Percentiles rank a stretch among this genome's conserved stretches.
phyloP scores from a whole-genome alignment of 2,888 invertebrate genomes.

The Pristionchus maxplancki region DNA sequence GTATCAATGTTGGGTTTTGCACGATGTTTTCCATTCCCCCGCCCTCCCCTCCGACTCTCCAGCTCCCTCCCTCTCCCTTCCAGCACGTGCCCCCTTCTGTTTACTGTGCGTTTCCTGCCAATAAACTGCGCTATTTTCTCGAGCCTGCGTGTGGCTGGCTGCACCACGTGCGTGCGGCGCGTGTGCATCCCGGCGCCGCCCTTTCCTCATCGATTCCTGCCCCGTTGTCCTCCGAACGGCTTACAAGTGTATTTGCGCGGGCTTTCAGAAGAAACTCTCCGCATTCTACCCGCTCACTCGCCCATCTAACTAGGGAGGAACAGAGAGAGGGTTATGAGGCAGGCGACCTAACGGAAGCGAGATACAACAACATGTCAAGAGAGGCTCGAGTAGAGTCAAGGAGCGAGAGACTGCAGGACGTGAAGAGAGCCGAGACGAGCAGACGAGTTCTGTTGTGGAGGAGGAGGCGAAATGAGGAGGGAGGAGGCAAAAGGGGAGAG shows the following conservation, averaged over 20 bases:
- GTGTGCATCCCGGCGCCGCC: neutral
- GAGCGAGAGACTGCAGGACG: neutral
- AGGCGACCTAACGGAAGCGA: neutral
- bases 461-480: neutral
- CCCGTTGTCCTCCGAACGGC: neutral
- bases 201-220: slow-evolving; percentile 7
- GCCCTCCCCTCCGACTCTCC: neutral
- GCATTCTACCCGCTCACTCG: neutral
- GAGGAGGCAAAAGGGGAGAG: neutral
- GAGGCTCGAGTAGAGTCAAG: slow-evolving; percentile 4
- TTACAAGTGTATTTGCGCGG: slow-evolving; percentile 10
- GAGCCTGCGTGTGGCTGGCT: neutral
- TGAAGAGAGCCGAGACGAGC: neutral
- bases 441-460: slow-evolving; percentile 14
- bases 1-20: too few species aligned
- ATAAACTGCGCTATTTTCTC: neutral
- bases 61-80: neutral
- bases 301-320: neutral
- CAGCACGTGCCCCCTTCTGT: neutral
- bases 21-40: neutral
- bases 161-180: neutral
- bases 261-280: neutral
- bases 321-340: neutral
- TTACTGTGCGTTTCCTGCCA: neutral
- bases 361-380: neutral